Evolutionary conservation across 2,113 vertebrate genomes (phyloP).

Genomic region (Dipodomys stephensi): DNA sequence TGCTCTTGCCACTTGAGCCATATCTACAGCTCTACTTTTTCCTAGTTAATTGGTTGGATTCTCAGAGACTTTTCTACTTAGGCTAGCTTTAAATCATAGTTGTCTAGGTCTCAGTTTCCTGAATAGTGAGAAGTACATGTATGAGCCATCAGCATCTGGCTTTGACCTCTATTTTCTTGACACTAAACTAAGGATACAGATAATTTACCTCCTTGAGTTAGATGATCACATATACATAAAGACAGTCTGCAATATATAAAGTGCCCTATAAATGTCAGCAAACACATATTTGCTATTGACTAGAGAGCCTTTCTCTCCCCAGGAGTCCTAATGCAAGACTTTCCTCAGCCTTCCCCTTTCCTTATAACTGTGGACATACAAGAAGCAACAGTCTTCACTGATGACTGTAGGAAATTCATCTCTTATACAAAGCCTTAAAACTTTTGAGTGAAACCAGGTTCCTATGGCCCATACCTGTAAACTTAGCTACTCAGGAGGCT

Average conservation of each 20-base stretch:
- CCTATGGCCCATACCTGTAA: too few species aligned
- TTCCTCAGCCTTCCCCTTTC: not conserved
- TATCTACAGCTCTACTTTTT: too few species aligned
- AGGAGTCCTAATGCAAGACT: not conserved
- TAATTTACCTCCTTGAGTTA: constrained; percentile 1
- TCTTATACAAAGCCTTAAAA: constrained; percentile 41
- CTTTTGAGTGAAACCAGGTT: not conserved
- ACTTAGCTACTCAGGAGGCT: too few species aligned
- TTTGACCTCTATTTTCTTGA: constrained; percentile 19
- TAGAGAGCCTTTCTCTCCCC: not conserved
- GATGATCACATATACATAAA: constrained; percentile 10
- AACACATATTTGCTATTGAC: constrained; percentile 13
- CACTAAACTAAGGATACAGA: not conserved
- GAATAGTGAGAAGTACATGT: too few species aligned
- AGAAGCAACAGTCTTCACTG: not conserved
- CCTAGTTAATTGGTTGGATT: too few species aligned
- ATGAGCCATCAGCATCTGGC: too few species aligned
- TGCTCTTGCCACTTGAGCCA: too few species aligned
- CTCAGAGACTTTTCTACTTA: too few species aligned
- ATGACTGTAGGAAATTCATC: constrained; percentile 14
- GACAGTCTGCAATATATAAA: not conserved
- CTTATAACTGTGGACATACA: not conserved
- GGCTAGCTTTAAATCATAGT: too few species aligned
- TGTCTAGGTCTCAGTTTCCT: too few species aligned
- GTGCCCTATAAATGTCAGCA: not conserved